A percentile compares a stretch with the other conserved stretches of the same genome.
These are phyloP conservation scores for Diachrysia chrysitis DNA, from an alignment of 2,888 invertebrate species.

Conservation along the genomic window DNA sequence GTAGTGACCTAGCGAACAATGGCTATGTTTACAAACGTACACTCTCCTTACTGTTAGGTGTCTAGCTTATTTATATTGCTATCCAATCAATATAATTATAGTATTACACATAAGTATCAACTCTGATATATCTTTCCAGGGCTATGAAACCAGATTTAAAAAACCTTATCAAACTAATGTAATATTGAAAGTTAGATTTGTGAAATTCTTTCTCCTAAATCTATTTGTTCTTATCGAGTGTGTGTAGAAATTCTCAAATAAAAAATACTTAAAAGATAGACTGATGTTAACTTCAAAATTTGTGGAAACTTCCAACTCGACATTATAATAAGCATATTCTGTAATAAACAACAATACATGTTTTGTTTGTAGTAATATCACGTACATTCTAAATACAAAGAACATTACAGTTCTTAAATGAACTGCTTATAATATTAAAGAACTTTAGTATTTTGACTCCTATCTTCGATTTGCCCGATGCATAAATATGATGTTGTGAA, in stretches of 20 bases:
- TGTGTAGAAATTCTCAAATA: not conserved
- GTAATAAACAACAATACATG: not conserved
- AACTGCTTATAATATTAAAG: too few relatives aligned
- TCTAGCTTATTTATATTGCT: conserved; percentile 17
- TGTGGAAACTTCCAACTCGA: not conserved
- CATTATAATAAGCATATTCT: not conserved
- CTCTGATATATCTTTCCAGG: not conserved
- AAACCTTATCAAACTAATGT: not conserved
- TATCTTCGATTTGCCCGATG: not conserved
- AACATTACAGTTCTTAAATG: not conserved
- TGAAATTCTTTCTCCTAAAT: not conserved
- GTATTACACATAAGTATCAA: not conserved
- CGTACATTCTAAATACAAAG: not conserved
- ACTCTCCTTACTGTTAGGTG: conserved; percentile 7
- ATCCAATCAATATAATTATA: conserved; percentile 6
- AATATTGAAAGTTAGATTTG: not conserved
- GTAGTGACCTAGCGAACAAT: conserved; percentile 30
- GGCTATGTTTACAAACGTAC: conserved; percentile 35
- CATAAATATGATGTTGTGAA: not conserved
- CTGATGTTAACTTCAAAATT: not conserved
- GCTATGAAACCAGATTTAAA: not conserved
- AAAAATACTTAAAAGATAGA: not conserved
- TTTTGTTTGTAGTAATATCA: not conserved
- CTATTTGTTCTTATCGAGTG: not conserved
- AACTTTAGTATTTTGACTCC: too few relatives aligned